A percentile compares a stretch with the other conserved stretches of the same genome.
Conservation (phyloP, 2,113 vertebrate species). For the Opisthocomus hoazin region DNA sequence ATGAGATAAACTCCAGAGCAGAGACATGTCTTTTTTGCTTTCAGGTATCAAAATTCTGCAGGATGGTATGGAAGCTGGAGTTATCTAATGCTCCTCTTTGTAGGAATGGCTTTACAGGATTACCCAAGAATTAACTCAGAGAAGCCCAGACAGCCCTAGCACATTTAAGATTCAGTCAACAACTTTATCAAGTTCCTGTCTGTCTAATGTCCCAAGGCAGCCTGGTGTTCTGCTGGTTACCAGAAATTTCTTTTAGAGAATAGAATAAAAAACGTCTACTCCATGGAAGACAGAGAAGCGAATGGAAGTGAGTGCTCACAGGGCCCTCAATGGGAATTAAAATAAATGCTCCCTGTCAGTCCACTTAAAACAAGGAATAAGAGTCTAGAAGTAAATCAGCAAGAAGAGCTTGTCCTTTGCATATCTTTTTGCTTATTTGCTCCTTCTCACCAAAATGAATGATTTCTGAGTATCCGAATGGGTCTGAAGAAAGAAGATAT, state of each 20-base stretch:
- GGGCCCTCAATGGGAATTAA: not conserved
- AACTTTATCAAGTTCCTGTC: not conserved
- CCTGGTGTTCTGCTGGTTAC: not conserved
- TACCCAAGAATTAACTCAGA: not conserved
- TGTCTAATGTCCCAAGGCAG: not conserved
- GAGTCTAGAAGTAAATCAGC: not conserved
- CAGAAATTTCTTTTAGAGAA: slow-evolving; percentile 4
- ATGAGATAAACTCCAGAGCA: not conserved
- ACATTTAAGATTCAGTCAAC: not conserved
- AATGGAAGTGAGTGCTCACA: not conserved
- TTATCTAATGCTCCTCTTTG: not conserved
- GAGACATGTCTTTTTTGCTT: not conserved
- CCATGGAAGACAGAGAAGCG: not conserved
- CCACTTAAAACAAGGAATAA: not conserved
- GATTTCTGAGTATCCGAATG: not conserved
- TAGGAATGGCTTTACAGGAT: not conserved
- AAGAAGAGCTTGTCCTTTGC: not conserved
- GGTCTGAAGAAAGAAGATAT: not conserved
- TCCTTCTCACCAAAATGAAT: not conserved
- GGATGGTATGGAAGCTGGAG: not conserved
- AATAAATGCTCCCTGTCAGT: not conserved
- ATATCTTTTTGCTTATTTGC: not conserved
- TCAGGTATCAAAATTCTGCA: not conserved
- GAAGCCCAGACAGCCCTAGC: not conserved
- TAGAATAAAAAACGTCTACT: not conserved